These are phyloP conservation scores for Amblyraja radiata DNA, from an alignment of 2,797 vertebrate genomes.

Conservation along the genomic window DNA sequence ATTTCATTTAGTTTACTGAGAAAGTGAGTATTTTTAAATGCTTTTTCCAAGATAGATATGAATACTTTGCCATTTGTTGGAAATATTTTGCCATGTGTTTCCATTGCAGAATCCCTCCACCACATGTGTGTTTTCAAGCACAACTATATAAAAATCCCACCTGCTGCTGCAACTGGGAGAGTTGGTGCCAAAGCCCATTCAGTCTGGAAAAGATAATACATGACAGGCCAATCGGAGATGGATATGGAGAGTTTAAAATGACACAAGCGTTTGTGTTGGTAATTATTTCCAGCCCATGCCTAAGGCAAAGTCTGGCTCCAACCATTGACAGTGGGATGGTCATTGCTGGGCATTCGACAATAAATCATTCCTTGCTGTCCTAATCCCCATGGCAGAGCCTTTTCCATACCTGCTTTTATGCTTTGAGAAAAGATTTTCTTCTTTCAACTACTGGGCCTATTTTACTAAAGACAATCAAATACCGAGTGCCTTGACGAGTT, in stretches of 20 bases:
- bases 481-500: not conserved
- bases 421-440: not conserved
- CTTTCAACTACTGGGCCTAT: not conserved
- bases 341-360: conserved; percentile 81
- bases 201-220: conserved; percentile 62
- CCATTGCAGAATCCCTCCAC: conserved; percentile 65
- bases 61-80: not conserved
- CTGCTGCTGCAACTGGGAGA: conserved; percentile 51
- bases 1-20: not conserved
- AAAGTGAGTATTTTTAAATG: not conserved
- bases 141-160: conserved; percentile 49
- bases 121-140: conserved; percentile 67
- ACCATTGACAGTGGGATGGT: conserved; percentile 70
- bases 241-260: conserved; percentile 76
- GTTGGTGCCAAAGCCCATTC: conserved; percentile 63
- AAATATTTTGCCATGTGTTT: conserved; percentile 23
- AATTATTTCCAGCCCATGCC: conserved; percentile 98
- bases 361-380: conserved; percentile 69
- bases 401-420: not conserved
- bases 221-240: not conserved
- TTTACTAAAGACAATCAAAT: not conserved
- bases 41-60: not conserved
- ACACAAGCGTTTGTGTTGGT: conserved; percentile 92
- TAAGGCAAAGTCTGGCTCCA: conserved; percentile 68
- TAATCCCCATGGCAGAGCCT: not conserved